phyloP scores from a whole-genome alignment of 2,113 vertebrate species.

The Podarcis cretensis region DNA sequence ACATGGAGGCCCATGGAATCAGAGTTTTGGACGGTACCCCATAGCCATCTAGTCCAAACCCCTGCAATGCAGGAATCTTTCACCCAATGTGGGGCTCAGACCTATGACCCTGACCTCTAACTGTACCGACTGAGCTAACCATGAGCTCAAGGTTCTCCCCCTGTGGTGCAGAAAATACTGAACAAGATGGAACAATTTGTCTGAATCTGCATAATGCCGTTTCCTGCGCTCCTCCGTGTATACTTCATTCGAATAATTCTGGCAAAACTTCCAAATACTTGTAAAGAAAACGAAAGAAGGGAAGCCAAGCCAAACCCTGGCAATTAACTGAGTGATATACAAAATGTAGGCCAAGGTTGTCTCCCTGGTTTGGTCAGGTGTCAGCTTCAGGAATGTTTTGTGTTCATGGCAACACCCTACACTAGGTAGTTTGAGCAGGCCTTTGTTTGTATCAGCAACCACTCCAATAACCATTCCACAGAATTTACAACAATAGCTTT shows the following conservation, averaged over 20 bases:
- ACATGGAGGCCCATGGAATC: too few species aligned
- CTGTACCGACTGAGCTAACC: too few species aligned
- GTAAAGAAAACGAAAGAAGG: background rate
- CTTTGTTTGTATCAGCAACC: background rate
- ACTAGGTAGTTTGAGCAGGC: background rate
- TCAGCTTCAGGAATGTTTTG: background rate
- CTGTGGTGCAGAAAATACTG: too few species aligned
- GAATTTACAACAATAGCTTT: background rate
- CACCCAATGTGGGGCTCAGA: too few species aligned
- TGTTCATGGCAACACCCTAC: background rate
- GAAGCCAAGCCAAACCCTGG: background rate
- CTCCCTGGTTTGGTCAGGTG: background rate
- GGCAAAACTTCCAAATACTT: background rate
- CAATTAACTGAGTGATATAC: background rate
- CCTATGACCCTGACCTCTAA: too few species aligned
- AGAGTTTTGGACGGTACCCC: too few species aligned
- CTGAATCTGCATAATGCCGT: too few species aligned
- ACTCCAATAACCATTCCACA: background rate
- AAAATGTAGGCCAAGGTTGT: background rate
- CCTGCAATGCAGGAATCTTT: too few species aligned
- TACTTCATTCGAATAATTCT: background rate
- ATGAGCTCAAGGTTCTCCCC: too few species aligned
- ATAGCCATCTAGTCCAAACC: too few species aligned
- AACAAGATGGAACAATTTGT: too few species aligned
- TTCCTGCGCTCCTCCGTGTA: too few species aligned